These are phyloP conservation scores for Lithophane semibrunnea DNA, from an alignment of 2,888 invertebrate species.

Conservation along the genomic window DNA sequence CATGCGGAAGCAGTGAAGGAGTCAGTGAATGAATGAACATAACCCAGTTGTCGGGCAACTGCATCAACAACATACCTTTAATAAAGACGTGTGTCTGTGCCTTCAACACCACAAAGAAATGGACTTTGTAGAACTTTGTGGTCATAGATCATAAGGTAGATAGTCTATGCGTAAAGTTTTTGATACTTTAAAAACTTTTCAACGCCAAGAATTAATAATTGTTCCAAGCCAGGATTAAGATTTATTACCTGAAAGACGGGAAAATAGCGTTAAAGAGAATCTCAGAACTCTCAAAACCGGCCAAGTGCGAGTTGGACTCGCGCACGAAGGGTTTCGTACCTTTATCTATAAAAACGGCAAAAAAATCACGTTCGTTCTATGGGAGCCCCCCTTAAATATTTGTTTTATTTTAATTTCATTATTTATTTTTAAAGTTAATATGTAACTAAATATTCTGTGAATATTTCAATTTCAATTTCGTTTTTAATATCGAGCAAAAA, in stretches of 20 bases:
- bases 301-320: too few relatives aligned
- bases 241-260: neutral
- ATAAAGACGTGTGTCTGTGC: slow-evolving; percentile 69
- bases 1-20: slow-evolving; percentile 58
- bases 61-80: slow-evolving; percentile 72
- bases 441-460: too few relatives aligned
- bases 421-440: too few relatives aligned
- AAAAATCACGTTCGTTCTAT: too few relatives aligned
- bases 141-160: slow-evolving; percentile 42
- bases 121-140: slow-evolving; percentile 55
- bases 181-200: neutral
- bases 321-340: too few relatives aligned
- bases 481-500: too few relatives aligned
- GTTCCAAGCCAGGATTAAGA: neutral
- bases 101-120: slow-evolving; percentile 38
- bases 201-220: neutral
- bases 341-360: too few relatives aligned
- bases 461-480: too few relatives aligned
- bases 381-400: too few relatives aligned
- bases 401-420: too few relatives aligned
- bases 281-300: too few relatives aligned
- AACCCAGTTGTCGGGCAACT: slow-evolving; percentile 71
- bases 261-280: neutral
- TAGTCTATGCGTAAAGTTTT: neutral
- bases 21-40: slow-evolving; percentile 61